A percentile compares a stretch with the other conserved stretches of the same genome.
phyloP scores from a whole-genome alignment of 2,797 vertebrate species.

The Synanceia verrucosa region DNA sequence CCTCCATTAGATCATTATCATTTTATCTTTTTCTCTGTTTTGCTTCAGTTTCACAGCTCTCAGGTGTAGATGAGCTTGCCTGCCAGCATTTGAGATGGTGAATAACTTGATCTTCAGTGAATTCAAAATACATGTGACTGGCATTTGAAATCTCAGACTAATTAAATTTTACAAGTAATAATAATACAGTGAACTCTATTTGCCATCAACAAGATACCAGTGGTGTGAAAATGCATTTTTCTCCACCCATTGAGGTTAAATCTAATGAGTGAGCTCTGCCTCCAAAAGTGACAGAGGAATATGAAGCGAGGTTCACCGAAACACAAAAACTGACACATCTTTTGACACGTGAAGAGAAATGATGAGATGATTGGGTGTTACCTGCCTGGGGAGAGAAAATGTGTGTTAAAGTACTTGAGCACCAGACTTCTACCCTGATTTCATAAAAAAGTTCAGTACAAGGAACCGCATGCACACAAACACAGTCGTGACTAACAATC shows the following conservation, averaged over 20 bases:
- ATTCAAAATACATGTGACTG: conserved; percentile 21
- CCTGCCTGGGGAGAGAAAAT: conserved; percentile 8
- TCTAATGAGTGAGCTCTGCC: conserved; percentile 18
- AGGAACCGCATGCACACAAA: neutral
- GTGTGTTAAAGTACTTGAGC: neutral
- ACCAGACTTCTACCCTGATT: neutral
- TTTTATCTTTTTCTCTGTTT: neutral
- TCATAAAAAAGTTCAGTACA: neutral
- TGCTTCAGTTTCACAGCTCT: neutral
- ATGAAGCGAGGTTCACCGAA: conserved; percentile 1
- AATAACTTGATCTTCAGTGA: conserved; percentile 2
- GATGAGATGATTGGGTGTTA: conserved; percentile 38
- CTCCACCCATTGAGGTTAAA: conserved; percentile 20
- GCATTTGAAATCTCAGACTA: conserved; percentile 14
- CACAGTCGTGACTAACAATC: neutral
- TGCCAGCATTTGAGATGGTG: neutral
- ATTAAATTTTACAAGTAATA: conserved; percentile 30
- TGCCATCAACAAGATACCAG: conserved; percentile 27
- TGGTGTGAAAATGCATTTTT: conserved; percentile 23
- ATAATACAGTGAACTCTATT: conserved; percentile 39
- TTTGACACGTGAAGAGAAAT: conserved; percentile 26
- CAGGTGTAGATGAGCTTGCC: neutral
- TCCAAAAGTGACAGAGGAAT: conserved; percentile 8
- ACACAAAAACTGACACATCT: conserved; percentile 7
- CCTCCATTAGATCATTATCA: neutral